These are phyloP conservation scores for Xylota segnis DNA, from an alignment of 2,888 invertebrate genomes.

Conservation along the genomic window DNA sequence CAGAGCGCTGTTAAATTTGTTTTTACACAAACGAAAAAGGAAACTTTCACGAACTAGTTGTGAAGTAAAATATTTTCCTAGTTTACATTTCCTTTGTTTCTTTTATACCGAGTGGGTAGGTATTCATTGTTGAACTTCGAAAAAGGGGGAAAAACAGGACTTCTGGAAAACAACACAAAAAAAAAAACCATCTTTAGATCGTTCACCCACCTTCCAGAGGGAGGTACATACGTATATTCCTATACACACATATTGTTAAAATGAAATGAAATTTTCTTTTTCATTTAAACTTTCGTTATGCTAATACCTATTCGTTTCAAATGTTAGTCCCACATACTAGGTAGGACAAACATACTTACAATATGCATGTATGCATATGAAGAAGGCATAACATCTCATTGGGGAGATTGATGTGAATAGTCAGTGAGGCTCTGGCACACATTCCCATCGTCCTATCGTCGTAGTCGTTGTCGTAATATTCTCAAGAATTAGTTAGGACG, in stretches of 20 bases:
- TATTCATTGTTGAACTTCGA: constrained; percentile 20
- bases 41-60: constrained; percentile 17
- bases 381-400: neutral
- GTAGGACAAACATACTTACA: neutral
- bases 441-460: constrained; percentile 20
- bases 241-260: constrained; percentile 15
- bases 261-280: constrained; percentile 12
- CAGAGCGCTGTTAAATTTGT: neutral
- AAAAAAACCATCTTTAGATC: neutral
- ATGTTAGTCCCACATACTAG: neutral
- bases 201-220: neutral
- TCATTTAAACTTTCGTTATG: constrained; percentile 22
- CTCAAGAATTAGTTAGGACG: constrained; percentile 54
- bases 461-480: constrained; percentile 31
- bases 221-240: neutral
- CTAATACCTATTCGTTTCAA: neutral
- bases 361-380: no score
- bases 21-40: neutral
- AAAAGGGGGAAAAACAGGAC: neutral
- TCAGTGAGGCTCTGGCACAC: neutral
- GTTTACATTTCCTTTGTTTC: constrained; percentile 13
- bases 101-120: neutral
- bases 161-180: neutral
- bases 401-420: constrained; percentile 45
- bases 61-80: constrained; percentile 5